Evolutionary conservation across 2,113 vertebrate genomes (phyloP).

Genomic region (Mus pahari): DNA sequence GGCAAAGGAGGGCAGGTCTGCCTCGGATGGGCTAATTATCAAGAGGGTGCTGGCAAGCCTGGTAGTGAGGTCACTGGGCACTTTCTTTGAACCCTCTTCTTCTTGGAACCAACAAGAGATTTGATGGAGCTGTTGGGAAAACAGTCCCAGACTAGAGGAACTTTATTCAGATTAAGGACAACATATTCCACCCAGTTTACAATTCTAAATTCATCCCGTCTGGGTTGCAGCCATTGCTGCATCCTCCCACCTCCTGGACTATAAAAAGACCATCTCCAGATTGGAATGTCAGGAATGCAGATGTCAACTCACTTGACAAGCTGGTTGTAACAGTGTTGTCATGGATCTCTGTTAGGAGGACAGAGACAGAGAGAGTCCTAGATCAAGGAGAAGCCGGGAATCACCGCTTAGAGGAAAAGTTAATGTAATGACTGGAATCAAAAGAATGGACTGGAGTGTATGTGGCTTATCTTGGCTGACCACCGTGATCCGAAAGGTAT

Average conservation of each 20-base stretch:
- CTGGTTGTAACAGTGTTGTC: conserved; percentile 71
- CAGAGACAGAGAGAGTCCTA: not conserved
- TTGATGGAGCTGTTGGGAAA: conserved; percentile 71
- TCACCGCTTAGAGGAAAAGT: not conserved
- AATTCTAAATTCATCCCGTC: conserved; percentile 85
- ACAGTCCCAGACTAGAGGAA: conserved; percentile 78
- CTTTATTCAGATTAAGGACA: conserved; percentile 82
- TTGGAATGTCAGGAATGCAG: conserved; percentile 87
- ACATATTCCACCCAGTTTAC: conserved; percentile 82
- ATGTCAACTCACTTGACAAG: conserved; percentile 84
- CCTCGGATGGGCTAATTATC: not conserved
- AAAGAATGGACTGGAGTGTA: not conserved
- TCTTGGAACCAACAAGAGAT: conserved; percentile 64
- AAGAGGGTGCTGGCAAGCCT: conserved; percentile 31
- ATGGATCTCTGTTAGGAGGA: conserved; percentile 52
- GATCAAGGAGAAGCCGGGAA: not conserved
- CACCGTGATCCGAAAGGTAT: not conserved
- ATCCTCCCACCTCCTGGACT: conserved; percentile 86
- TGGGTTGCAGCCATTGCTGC: conserved; percentile 80
- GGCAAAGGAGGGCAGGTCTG: not conserved
- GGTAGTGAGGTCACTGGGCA: not conserved
- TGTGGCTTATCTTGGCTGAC: not conserved
- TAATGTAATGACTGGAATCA: not conserved
- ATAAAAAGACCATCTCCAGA: conserved; percentile 89
- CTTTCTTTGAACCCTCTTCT: conserved; percentile 49